These are phyloP conservation scores for Cecropterus lyciades DNA, from an alignment of 1,140 invertebrate species.

Conservation along the genomic window DNA sequence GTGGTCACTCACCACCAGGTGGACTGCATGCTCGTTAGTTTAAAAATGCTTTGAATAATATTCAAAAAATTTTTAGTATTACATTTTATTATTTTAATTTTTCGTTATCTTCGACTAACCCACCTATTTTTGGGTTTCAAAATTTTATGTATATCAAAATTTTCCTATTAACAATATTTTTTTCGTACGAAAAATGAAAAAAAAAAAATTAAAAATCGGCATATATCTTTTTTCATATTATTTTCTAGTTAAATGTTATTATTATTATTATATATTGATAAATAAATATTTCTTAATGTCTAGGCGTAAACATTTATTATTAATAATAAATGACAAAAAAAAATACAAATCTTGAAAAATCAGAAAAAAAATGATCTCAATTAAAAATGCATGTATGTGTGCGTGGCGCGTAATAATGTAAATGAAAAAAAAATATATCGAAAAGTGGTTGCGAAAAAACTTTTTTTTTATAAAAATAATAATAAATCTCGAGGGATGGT, in stretches of 20 bases:
- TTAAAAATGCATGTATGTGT: slow-evolving; percentile 15
- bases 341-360: slow-evolving; percentile 23
- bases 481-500: too few relatives aligned
- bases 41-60: too few relatives aligned
- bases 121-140: too few relatives aligned
- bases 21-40: too few relatives aligned
- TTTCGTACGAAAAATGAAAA: slow-evolving; percentile 9
- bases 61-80: too few relatives aligned
- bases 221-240: not conserved
- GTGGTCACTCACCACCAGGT: too few relatives aligned
- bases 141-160: slow-evolving; percentile 1
- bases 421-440: too few relatives aligned
- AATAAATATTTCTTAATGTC: slow-evolving; percentile 24
- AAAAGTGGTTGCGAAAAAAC: too few relatives aligned
- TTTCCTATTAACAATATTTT: not conserved
- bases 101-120: too few relatives aligned
- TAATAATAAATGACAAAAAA: slow-evolving; percentile 27
- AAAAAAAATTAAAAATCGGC: slow-evolving; percentile 6
- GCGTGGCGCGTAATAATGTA: too few relatives aligned
- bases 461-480: too few relatives aligned
- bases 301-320: slow-evolving; percentile 24
- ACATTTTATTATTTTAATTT: too few relatives aligned
- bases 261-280: slow-evolving; percentile 6
- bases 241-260: slow-evolving; percentile 27
- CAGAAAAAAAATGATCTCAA: slow-evolving; percentile 30